Percentiles rank a stretch among this genome's conserved stretches.
These are phyloP conservation scores for Pissodes strobi DNA, from an alignment of 1,140 invertebrate species.

Conservation along the genomic window DNA sequence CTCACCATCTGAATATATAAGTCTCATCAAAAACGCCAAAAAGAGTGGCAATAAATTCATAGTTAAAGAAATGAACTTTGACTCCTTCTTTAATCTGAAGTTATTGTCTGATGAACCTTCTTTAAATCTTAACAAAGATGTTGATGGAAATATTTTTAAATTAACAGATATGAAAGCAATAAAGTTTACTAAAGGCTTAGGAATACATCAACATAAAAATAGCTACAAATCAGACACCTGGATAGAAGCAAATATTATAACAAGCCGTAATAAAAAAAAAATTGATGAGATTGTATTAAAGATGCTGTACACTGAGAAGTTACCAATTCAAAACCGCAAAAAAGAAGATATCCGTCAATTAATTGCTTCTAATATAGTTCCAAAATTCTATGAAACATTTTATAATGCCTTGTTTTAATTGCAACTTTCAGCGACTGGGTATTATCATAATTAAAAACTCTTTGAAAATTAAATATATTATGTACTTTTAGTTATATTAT, in stretches of 20 bases:
- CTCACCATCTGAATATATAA: no score
- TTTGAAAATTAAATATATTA: no score
- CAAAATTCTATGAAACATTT: slow-evolving; percentile 7
- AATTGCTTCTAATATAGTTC: slow-evolving; percentile 14
- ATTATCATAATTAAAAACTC: no score
- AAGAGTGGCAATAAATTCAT: slow-evolving; percentile 22
- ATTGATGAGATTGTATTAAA: background rate
- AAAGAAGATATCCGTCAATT: slow-evolving; percentile 14
- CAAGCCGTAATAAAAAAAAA: background rate
- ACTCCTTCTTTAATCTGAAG: slow-evolving; percentile 12
- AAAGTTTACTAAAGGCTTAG: slow-evolving; percentile 9
- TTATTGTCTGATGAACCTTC: slow-evolving; percentile 10
- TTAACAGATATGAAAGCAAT: slow-evolving; percentile 10
- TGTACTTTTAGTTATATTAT: no score
- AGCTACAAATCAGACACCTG: slow-evolving; percentile 7
- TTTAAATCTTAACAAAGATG: no score
- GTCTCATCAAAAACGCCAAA: no score
- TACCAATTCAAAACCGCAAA: slow-evolving; percentile 8
- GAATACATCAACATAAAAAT: background rate
- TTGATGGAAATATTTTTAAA: slow-evolving; percentile 8
- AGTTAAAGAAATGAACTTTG: slow-evolving; percentile 31
- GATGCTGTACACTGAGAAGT: slow-evolving; percentile 7
- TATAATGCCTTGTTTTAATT: no score
- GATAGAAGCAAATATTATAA: slow-evolving; percentile 1
- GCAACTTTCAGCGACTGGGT: no score